phyloP scores from a whole-genome alignment of 2,797 vertebrate genomes.

The Hippopotamyrus pictus region DNA sequence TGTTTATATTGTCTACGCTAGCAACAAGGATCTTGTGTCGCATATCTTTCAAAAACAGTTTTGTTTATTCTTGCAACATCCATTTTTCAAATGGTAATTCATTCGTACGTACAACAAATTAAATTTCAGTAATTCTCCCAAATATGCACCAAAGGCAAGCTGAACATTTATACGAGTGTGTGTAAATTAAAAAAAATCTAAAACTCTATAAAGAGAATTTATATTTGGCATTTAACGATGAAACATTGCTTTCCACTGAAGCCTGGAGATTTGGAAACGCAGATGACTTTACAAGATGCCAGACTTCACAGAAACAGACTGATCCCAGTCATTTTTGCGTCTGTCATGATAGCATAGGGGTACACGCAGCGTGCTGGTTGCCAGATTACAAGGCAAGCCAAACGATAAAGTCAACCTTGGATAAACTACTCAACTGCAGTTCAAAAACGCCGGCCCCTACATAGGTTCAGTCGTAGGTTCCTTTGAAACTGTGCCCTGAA shows the following conservation, averaged over 20 bases:
- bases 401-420: constrained; percentile 59
- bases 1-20: background rate
- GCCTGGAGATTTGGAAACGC: background rate
- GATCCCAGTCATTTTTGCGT: constrained; percentile 22
- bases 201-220: background rate
- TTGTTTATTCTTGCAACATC: background rate
- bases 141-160: background rate
- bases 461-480: constrained; percentile 50
- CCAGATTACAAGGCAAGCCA: constrained; percentile 60
- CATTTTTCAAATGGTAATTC: background rate
- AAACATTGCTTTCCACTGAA: background rate
- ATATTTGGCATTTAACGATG: background rate
- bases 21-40: background rate
- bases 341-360: constrained; percentile 38
- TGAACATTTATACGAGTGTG: background rate
- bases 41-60: background rate
- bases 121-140: background rate
- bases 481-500: constrained; percentile 74
- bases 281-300: constrained; percentile 16
- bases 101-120: background rate
- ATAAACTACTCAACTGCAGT: constrained; percentile 57
- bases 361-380: constrained; percentile 46
- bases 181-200: background rate
- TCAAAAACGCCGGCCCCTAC: constrained; percentile 60
- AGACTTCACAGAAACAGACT: constrained; percentile 21